These are phyloP conservation scores for Arnoldichthys spilopterus DNA, from an alignment of 2,797 vertebrate genomes.

Conservation along the genomic window DNA sequence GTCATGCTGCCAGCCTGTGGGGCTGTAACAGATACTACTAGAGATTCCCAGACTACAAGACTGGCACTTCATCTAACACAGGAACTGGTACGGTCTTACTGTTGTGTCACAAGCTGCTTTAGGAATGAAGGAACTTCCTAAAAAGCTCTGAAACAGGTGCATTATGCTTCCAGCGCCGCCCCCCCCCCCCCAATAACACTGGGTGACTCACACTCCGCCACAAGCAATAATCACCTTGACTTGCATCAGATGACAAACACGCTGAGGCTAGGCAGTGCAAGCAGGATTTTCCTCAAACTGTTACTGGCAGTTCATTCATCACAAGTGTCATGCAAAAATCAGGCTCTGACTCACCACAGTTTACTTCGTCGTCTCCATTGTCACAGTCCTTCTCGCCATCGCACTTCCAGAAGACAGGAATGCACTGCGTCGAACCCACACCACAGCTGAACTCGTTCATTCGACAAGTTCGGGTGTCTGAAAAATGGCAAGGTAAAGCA, in stretches of 20 bases:
- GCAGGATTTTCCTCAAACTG: background rate
- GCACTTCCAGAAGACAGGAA: conserved; percentile 95
- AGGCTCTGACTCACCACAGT: conserved; percentile 86
- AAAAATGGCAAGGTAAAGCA: background rate
- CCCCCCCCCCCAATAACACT: background rate
- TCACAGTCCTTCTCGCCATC: conserved; percentile 96
- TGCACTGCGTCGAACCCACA: conserved; percentile 88
- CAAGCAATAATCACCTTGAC: conserved; percentile 4
- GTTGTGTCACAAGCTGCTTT: background rate
- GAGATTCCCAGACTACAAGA: background rate
- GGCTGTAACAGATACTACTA: background rate
- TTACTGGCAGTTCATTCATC: background rate
- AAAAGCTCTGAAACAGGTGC: background rate
- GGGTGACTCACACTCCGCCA: conserved; percentile 17
- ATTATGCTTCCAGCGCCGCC: background rate
- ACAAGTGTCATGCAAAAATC: background rate
- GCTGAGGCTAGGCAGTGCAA: background rate
- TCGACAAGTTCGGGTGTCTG: conserved; percentile 92
- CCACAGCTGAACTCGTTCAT: conserved; percentile 94
- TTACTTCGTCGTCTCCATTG: conserved; percentile 91
- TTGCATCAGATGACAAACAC: conserved; percentile 12
- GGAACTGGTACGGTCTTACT: too few species aligned
- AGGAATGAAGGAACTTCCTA: background rate
- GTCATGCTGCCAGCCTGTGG: too few species aligned
- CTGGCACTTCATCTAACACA: background rate